Percentiles rank a stretch among this genome's conserved stretches.
These are phyloP conservation scores for Orchesellides sinensis DNA, from an alignment of 2,888 invertebrate genomes.

Conservation along the genomic window DNA sequence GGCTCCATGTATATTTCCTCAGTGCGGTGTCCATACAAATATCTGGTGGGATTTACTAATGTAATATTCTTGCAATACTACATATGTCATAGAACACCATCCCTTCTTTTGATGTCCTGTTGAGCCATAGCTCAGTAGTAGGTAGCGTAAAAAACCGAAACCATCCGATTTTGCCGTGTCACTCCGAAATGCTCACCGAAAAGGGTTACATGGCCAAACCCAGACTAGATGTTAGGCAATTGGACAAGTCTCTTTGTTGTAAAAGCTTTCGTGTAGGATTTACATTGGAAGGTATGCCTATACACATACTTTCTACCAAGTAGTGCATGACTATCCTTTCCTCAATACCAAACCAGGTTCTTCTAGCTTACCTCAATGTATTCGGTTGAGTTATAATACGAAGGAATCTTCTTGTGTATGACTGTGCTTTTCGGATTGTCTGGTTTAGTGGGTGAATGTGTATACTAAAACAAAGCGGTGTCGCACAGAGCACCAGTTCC, in stretches of 20 bases:
- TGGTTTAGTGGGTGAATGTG: slow-evolving; percentile 34
- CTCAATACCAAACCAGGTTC: not conserved
- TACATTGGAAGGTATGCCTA: slow-evolving; percentile 1
- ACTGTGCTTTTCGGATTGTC: slow-evolving; percentile 41
- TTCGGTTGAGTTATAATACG: slow-evolving; percentile 7
- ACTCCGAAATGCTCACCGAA: slow-evolving; percentile 40
- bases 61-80: not conserved
- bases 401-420: slow-evolving; percentile 29
- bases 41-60: too few species aligned
- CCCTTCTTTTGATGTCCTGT: slow-evolving; percentile 11
- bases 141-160: slow-evolving; percentile 45
- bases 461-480: slow-evolving; percentile 67
- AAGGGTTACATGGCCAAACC: slow-evolving; percentile 47
- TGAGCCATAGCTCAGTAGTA: slow-evolving; percentile 41
- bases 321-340: not conserved
- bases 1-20: not conserved
- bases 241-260: slow-evolving; percentile 7
- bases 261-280: not conserved
- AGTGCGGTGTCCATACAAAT: too few species aligned
- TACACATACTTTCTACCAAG: not conserved
- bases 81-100: not conserved
- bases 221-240: slow-evolving; percentile 31
- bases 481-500: slow-evolving; percentile 62
- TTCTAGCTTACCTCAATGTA: not conserved
- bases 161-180: slow-evolving; percentile 31